Base-by-base conservation (phyloP, 2,113 vertebrate species). In the Thunnus maccoyii region DNA sequence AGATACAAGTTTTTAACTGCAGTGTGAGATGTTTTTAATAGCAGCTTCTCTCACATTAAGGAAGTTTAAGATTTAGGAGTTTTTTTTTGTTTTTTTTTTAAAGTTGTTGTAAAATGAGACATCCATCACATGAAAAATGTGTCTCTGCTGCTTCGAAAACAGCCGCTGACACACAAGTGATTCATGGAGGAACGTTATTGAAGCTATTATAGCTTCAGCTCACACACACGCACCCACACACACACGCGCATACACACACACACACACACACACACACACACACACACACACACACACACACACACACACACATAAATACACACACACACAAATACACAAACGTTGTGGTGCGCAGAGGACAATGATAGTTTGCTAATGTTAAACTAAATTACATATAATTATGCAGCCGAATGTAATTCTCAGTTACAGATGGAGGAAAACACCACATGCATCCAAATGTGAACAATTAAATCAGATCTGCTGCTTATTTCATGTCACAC, bases 331-430 rank as follows among this genome's bases (percentile, higher is more conserved):
- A 22, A 22, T 22, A 22, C 22, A 22, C 22, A 22, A 22, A 22
- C 22, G 22, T 22, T 22, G 22, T 22, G 22, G 22, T 22, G 22
- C 74, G 62, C 47, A n/a, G 3, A 32, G 22, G 20, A 78, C 54
- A 64, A 50, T 51, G 62, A 73, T 50, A 16, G 50, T 4, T n/a
- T 7, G 18, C 58, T 64, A 50, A 78, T 79, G 75, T 61, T 60
- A 52, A 56, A 76, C 48, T n/a, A 72, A 75, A 83, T 63, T 15
- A 78, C 36, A 75, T 17, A 55, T 67, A 72, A 84, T 74, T 82
- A 73, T 1, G 2, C 60, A 77, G 69, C n/a, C 27, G 48, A 60
- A 48, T 72, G 17, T 72, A 60, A 72, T 62, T 66, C 2, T 51
- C 18, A 52, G 48, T 63, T 80, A 58, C 50, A 72, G 72, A 76